Base-by-base conservation (phyloP, 2,888 invertebrate species). In the Erebia aethiops region DNA sequence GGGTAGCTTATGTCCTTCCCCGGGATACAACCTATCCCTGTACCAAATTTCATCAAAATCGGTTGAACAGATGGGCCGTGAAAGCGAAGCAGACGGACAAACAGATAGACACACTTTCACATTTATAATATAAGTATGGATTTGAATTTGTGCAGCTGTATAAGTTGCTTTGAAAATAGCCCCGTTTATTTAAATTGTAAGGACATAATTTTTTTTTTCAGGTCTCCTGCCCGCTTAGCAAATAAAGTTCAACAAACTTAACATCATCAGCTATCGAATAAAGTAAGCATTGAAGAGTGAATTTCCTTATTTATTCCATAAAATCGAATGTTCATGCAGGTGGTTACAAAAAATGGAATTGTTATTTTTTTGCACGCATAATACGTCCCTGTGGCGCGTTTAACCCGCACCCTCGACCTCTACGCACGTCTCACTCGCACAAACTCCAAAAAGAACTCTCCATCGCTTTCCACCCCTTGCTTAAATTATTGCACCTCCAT, bases 381-480 rank as follows among this genome's bases (percentile, higher is more conserved):
- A 63, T 90, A 67, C 88, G 79, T 21, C 84, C 83, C 92, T 91
- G 92, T 74, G 74, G 78, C 87, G 89, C 90, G 87, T 90, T 89
- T 87, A 86, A 87, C 90, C 90, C 88, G 87, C 90, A 89, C 90
- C 88, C 91, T 84, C 90, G 87, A 87, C 88, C 90, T 83, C 87
- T 92, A 92, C 92, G 92, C 92, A 92, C 87, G 84, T 93, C 92
- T 92, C 93, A 91, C 92, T 93, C 93, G 90, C 93, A 92, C 93
- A 90, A 92, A 92, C 90, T 91, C 87, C 90, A 92, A 93, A 93
- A 93, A 93, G 92, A 92, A 92, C 90, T 87, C 83, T 87, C 92
- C 86, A 86, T 92, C 92, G 92, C 92, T 83, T 89, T 91, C 92
- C 91, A 89, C 91, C 93, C 92, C 87, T 91, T 90, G 92, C 92